Percentiles rank a stretch among this genome's conserved stretches.
These are phyloP conservation scores for Picus viridis DNA, from an alignment of 2,797 vertebrate genomes.

Conservation along the genomic window DNA sequence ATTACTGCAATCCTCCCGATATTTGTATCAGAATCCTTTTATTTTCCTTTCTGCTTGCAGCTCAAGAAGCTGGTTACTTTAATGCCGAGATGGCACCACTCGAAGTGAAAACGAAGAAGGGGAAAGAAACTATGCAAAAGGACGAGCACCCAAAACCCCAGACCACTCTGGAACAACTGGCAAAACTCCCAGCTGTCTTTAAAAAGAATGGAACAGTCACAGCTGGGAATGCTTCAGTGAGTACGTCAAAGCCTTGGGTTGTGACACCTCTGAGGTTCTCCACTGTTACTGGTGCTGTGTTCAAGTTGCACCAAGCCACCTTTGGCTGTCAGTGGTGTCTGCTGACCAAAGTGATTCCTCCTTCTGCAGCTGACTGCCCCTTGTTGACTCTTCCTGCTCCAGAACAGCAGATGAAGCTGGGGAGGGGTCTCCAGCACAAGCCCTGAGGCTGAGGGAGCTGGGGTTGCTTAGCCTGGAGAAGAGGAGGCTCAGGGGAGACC, in stretches of 20 bases:
- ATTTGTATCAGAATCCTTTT: background rate
- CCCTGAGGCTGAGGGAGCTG: too few relatives aligned
- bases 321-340: background rate
- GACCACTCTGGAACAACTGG: slow-evolving; percentile 89
- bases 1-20: background rate
- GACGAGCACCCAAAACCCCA: slow-evolving; percentile 95
- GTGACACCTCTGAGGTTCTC: background rate
- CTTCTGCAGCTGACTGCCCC: background rate
- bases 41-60: slow-evolving; percentile 71
- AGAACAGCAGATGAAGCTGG: too few relatives aligned
- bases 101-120: slow-evolving; percentile 92
- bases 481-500: too few relatives aligned
- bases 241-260: slow-evolving; percentile 8
- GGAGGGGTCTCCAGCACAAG: too few relatives aligned
- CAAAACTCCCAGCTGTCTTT: slow-evolving; percentile 89
- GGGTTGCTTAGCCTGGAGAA: too few relatives aligned
- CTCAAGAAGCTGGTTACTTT: slow-evolving; percentile 88
- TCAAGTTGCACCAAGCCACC: background rate
- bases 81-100: slow-evolving; percentile 90
- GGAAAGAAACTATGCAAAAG: slow-evolving; percentile 85
- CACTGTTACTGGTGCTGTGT: background rate
- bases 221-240: slow-evolving; percentile 94
- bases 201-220: slow-evolving; percentile 96
- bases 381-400: background rate
- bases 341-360: background rate